Percentiles rank a stretch among this genome's conserved stretches.
phyloP scores from a whole-genome alignment of 2,888 invertebrate species.

The Caenorhabditis auriculariae region DNA sequence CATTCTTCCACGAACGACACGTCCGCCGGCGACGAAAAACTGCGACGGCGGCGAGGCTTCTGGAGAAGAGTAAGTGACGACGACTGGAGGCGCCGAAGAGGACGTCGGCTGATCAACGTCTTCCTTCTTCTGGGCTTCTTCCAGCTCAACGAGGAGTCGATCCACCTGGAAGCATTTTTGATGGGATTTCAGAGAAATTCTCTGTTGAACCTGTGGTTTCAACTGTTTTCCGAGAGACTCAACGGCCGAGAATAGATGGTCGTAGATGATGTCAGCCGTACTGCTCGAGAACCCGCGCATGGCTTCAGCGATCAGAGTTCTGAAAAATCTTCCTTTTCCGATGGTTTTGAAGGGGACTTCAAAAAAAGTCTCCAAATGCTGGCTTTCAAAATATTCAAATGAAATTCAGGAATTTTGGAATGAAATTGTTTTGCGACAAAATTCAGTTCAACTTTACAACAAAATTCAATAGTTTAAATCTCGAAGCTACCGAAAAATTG shows the following conservation, averaged over 20 bases:
- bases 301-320: slow-evolving; percentile 40
- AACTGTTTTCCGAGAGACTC: slow-evolving; percentile 20
- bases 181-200: too few species aligned
- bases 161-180: too few species aligned
- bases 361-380: too few species aligned
- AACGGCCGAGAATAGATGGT: slow-evolving; percentile 28
- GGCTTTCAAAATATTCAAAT: too few species aligned
- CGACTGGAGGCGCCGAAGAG: not conserved
- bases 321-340: not conserved
- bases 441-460: too few species aligned
- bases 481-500: too few species aligned
- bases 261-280: slow-evolving; percentile 30
- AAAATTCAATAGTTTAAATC: too few species aligned
- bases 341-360: too few species aligned
- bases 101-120: not conserved
- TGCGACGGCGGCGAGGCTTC: slow-evolving; percentile 7
- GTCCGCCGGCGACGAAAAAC: slow-evolving; percentile 13
- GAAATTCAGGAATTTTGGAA: too few species aligned
- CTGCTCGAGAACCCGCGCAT: slow-evolving; percentile 33
- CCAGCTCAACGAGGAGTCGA: slow-evolving; percentile 21
- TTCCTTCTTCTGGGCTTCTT: slow-evolving; percentile 21
- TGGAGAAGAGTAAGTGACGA: slow-evolving; percentile 2
- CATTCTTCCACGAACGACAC: slow-evolving; percentile 16
- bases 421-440: too few species aligned
- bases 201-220: slow-evolving; percentile 28